Base-by-base conservation (phyloP, 2,888 invertebrate species). In the Ennomos fuscantarius region DNA sequence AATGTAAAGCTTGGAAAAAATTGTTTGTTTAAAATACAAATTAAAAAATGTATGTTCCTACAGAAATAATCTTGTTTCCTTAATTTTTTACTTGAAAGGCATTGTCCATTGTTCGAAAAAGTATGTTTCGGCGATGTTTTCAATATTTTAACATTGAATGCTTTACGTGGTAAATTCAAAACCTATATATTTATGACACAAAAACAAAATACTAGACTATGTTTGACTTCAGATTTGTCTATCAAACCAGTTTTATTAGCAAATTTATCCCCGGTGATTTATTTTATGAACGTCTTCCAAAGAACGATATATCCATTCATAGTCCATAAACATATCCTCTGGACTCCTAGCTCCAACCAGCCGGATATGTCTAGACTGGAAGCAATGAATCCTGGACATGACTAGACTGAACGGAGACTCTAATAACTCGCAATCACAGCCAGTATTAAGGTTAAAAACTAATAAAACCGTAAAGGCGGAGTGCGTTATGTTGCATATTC, bases 281-380 rank as follows among this genome's bases (percentile, higher is more conserved):
- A 34, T 44, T 34, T 44, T 34, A 34, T 42, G 9, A 11, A 31
- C 41, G 24, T 37, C 11, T 33, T 41, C 41, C 10, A 41, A 35
- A 34, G 11, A 36, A 46, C 40, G 40, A 46, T 48, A 49, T 34
- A 44, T 43, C 12, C 15, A 42, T 43, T 53, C 39, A 13, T 37
- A 40, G 56, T 48, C 34, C 40, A 52, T 57, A 57, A 52, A 52
- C 43, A 52, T 57, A 31, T 57, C 43, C 56, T 53, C 34, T 32
- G 39, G 39, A 31, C 34, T 39, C 8, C 32, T 13, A 8, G 13
- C 34, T 39, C 5, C 32, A 31, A 8, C 33, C 40, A 51, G 24
- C 46, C 57, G 57, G 57, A 57, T 48, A 57, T n/a, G 52, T 57
- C 52, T 51, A 51, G 46, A 51, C 51, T 52, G 47, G 57, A 57